Conservation (phyloP, 2,113 vertebrate genomes). For the Corapipo altera region DNA sequence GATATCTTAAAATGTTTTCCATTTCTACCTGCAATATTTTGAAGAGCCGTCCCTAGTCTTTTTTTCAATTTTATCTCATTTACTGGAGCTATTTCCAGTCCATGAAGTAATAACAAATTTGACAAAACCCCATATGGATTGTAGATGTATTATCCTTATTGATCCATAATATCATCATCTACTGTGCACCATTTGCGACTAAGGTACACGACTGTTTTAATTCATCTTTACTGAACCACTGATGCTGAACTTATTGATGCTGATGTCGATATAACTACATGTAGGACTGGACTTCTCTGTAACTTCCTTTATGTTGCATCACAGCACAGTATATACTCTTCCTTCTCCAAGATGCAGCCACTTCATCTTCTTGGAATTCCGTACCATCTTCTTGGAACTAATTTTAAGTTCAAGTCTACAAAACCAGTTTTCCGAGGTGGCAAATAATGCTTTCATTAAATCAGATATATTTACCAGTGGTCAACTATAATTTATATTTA, state of each 20-base stretch:
- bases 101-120: background rate
- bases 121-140: background rate
- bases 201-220: background rate
- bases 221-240: background rate
- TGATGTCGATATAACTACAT: background rate
- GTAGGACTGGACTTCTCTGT: background rate
- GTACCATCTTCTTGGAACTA: background rate
- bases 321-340: background rate
- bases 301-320: background rate
- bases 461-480: background rate
- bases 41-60: background rate
- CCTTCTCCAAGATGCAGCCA: background rate
- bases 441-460: background rate
- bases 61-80: background rate
- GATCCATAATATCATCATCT: background rate
- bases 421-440: background rate
- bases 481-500: background rate
- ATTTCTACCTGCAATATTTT: background rate
- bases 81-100: background rate
- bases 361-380: background rate
- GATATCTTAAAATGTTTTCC: background rate
- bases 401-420: background rate
- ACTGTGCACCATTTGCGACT: background rate
- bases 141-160: background rate
- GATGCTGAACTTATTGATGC: background rate